These are phyloP conservation scores for Corythaeola cristata DNA, from an alignment of 2,113 vertebrate genomes.

Conservation along the genomic window DNA sequence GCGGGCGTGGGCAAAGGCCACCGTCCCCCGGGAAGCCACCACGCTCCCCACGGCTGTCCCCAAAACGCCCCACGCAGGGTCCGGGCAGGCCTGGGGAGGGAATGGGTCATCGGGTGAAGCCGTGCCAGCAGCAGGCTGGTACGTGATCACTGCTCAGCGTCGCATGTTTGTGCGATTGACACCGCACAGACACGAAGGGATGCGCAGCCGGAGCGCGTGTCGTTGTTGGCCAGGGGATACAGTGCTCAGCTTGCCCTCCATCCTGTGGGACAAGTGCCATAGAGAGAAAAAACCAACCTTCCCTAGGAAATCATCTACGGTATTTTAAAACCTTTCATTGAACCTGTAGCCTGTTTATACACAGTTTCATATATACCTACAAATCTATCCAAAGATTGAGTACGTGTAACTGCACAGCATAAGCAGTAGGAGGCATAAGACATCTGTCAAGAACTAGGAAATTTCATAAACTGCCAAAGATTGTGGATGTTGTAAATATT, in stretches of 20 bases:
- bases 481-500: not conserved
- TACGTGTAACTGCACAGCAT: not conserved
- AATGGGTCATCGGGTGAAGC: rapidly evolving
- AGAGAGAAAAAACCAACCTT: not conserved
- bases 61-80: not conserved
- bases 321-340: not conserved
- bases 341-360: not conserved
- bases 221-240: rapidly evolving
- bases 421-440: conserved; percentile 55
- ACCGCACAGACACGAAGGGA: not conserved
- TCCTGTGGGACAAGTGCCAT: not conserved
- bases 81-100: not conserved
- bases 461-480: not conserved
- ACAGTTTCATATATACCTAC: rapidly evolving
- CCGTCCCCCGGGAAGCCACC: rapidly evolving
- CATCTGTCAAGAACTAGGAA: not conserved
- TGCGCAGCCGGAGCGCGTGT: rapidly evolving
- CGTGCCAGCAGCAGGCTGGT: not conserved
- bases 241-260: not conserved
- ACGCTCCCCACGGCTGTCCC: rapidly evolving
- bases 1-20: not conserved
- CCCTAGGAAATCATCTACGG: not conserved
- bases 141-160: rapidly evolving
- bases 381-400: not conserved
- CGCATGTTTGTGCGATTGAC: not conserved